phyloP scores from a whole-genome alignment of 2,888 invertebrate species.

The Adineta ricciae region DNA sequence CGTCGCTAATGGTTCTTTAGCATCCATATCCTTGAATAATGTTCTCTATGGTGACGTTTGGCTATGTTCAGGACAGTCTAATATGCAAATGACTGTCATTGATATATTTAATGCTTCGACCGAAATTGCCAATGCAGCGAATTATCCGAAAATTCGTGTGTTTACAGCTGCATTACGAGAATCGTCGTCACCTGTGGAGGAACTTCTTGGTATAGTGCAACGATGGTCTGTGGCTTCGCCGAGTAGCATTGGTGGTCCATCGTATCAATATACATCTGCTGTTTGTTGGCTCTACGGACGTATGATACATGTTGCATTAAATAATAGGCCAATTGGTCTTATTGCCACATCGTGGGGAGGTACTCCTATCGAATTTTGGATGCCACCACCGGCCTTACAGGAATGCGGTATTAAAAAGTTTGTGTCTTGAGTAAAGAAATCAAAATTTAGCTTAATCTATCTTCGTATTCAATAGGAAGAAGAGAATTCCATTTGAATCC shows the following conservation, averaged over 20 bases:
- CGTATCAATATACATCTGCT: slow-evolving; percentile 40
- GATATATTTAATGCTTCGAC: neutral
- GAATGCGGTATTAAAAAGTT: slow-evolving; percentile 37
- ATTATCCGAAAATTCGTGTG: neutral
- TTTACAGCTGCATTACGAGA: neutral
- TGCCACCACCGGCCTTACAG: slow-evolving; percentile 39
- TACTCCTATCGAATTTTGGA: slow-evolving; percentile 42
- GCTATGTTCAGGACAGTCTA: slow-evolving; percentile 23
- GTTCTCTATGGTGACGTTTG: slow-evolving; percentile 32
- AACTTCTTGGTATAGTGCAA: neutral
- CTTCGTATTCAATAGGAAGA: neutral
- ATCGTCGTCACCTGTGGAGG: neutral
- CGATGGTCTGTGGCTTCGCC: neutral
- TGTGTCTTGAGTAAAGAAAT: neutral
- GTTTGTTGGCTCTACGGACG: slow-evolving; percentile 46
- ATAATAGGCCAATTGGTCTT: slow-evolving; percentile 41
- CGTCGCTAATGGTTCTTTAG: neutral
- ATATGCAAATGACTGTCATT: slow-evolving; percentile 22
- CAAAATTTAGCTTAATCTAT: neutral
- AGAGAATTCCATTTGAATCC: neutral
- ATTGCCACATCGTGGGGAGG: slow-evolving; percentile 41
- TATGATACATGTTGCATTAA: slow-evolving; percentile 38
- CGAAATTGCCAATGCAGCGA: neutral
- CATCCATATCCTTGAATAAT: neutral
- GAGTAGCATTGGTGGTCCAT: slow-evolving; percentile 30